Evolutionary conservation across 2,113 vertebrate genomes (phyloP).

Genomic region (Anas platyrhynchos): DNA sequence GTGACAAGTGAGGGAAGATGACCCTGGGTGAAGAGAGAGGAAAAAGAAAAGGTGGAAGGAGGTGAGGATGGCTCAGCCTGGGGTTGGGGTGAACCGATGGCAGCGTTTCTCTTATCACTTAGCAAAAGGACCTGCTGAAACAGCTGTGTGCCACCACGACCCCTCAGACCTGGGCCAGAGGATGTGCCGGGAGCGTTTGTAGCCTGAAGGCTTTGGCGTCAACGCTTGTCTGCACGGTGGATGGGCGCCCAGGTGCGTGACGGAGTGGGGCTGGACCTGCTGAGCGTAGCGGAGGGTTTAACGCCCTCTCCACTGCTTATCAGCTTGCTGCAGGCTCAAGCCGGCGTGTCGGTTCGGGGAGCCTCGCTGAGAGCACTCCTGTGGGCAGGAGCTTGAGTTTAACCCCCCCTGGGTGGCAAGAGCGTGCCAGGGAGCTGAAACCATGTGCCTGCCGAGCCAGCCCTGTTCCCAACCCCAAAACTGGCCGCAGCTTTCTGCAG

Average conservation of each 20-base stretch:
- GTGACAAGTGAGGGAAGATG: not conserved
- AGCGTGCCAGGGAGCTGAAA: not conserved
- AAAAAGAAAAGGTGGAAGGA: not conserved
- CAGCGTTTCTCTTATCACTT: not conserved
- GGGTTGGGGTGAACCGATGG: rapidly evolving
- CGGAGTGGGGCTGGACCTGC: conserved; percentile 1
- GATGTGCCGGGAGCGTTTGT: not conserved
- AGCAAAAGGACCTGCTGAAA: not conserved
- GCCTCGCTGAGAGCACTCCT: conserved; percentile 19
- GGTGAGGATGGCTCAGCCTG: not conserved
- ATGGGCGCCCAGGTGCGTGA: not conserved
- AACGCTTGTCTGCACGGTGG: not conserved
- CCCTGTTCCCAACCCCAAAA: not conserved
- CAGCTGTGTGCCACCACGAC: not conserved
- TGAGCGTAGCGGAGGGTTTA: not conserved
- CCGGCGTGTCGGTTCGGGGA: not conserved
- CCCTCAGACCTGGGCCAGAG: not conserved
- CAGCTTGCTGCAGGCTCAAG: conserved; percentile 28
- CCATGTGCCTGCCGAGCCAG: not conserved
- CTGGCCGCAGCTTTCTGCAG: not conserved
- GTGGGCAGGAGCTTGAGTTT: not conserved
- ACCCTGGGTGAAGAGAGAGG: not conserved
- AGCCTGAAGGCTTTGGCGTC: not conserved
- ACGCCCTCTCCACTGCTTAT: conserved; percentile 11
- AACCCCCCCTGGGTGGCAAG: not conserved